Base-by-base conservation (phyloP, 1,140 invertebrate species). In the Megalopta genalis region DNA sequence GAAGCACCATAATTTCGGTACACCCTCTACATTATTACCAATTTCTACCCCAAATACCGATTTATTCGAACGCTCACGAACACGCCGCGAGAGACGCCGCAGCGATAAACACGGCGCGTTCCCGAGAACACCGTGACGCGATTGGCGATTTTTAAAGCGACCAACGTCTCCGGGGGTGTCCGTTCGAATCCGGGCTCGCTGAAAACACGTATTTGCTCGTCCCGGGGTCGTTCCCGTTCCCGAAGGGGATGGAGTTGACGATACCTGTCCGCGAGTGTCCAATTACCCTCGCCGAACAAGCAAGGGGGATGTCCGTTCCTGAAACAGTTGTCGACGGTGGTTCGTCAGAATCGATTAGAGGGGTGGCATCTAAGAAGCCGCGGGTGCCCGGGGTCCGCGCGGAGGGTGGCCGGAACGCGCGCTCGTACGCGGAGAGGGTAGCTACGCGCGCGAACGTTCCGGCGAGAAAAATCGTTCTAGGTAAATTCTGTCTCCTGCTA, bases 401-500 rank as follows among this genome's bases (percentile, higher is more conserved):
- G 32, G 32, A 32, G 32, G 32, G 32, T 32, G 32, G 32, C 1
- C 32, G 32, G n/a, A n/a, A 32, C 32, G 32, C 1, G 32, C 1
- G 4, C 32, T 32, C 32, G 32, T 32, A 4, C 4, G 32, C 32
- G 32, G n/a, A 32, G 32, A 4, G 1, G 32, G 32, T 32, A 4
- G 32, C 32, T 12, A 12, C 42, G 14, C 10, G 42, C 12, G 39
- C 12, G 37, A 2, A 8, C 0, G 42, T 46, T 14, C 9, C 10
- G 0, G 42, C 12, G 42, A 46, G 70, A 76, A 79, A 85, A 74
- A 77, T 84, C 57, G 63, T 86, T 86, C 59, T 25, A 16, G 59
- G 67, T 42, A 27, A 59, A 86, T 84, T 82, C 67, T 74, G 79
- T 84, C 83, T 84, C 68, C 82, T 64, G 32, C 4, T 4, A 16